phyloP scores from a whole-genome alignment of 1,140 invertebrate genomes.

The Scaptomyza montana region DNA sequence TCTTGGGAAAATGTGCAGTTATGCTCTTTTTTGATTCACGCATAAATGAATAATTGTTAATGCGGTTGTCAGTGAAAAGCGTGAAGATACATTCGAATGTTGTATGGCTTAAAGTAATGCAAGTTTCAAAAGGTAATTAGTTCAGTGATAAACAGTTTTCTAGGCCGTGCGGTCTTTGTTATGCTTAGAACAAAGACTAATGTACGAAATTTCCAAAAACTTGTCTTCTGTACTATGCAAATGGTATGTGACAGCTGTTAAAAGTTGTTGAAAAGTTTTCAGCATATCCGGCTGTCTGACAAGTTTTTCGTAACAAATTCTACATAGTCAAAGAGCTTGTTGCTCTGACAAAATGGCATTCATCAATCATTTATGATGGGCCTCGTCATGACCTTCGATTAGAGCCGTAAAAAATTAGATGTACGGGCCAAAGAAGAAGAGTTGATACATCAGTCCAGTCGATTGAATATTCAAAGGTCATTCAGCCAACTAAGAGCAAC shows the following conservation, averaged over 20 bases:
- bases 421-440: neutral
- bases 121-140: slow-evolving; percentile 46
- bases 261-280: slow-evolving; percentile 5
- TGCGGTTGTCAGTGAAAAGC: neutral
- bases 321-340: neutral
- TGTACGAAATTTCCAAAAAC: neutral
- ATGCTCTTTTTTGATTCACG: neutral
- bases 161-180: slow-evolving; percentile 10
- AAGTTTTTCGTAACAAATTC: slow-evolving; percentile 1
- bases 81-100: neutral
- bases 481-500: slow-evolving; percentile 1
- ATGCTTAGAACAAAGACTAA: too few species aligned
- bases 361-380: slow-evolving; percentile 70
- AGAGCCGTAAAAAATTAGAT: slow-evolving; percentile 44
- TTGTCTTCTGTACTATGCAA: neutral
- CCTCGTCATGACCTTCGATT: slow-evolving; percentile 47
- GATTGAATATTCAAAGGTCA: slow-evolving; percentile 70
- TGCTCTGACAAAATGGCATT: slow-evolving; percentile 13
- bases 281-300: slow-evolving; percentile 9
- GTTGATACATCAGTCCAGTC: slow-evolving; percentile 20
- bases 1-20: slow-evolving; percentile 12
- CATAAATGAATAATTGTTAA: slow-evolving; percentile 19
- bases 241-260: neutral
- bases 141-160: slow-evolving; percentile 41
- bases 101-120: neutral